A percentile compares a stretch with the other conserved stretches of the same genome.
phyloP scores from a whole-genome alignment of 2,888 invertebrate genomes.

The Melinaea marsaeus region DNA sequence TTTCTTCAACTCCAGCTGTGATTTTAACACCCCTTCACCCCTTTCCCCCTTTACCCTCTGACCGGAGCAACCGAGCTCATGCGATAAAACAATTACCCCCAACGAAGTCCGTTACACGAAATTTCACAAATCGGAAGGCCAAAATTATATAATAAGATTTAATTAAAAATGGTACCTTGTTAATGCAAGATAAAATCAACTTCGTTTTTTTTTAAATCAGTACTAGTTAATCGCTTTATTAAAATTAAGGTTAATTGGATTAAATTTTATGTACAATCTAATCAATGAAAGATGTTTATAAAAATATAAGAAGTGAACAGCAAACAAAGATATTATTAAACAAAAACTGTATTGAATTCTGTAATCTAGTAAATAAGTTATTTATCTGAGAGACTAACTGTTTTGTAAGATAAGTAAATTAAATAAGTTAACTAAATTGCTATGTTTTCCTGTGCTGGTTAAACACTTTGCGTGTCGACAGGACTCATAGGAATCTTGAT shows the following conservation, averaged over 20 bases:
- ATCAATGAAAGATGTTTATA: background rate
- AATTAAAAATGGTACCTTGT: conserved; percentile 23
- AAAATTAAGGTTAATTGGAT: background rate
- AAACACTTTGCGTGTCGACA: conserved; percentile 63
- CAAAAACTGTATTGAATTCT: too few relatives aligned
- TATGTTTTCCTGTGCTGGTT: conserved; percentile 60
- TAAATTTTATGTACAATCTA: background rate
- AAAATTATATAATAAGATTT: conserved; percentile 31
- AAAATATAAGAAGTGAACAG: too few relatives aligned
- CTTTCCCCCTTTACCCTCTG: conserved; percentile 36
- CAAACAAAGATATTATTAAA: too few relatives aligned
- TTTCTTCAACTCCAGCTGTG: conserved; percentile 54
- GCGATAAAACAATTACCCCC: conserved; percentile 76
- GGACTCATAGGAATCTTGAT: conserved; percentile 61
- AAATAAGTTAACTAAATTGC: conserved; percentile 45
- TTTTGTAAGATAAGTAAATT: conserved; percentile 6
- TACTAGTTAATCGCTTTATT: conserved; percentile 8
- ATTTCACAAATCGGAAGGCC: conserved; percentile 48
- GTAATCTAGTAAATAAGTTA: too few relatives aligned
- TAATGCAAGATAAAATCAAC: conserved; percentile 18
- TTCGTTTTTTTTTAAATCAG: conserved; percentile 8
- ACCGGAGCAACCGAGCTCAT: conserved; percentile 62
- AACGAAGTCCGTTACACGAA: conserved; percentile 57
- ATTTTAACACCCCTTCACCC: conserved; percentile 28
- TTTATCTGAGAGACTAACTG: background rate